Evolutionary conservation across 2,113 vertebrate species (phyloP).

Genomic region (Coptodon bakossiorum): DNA sequence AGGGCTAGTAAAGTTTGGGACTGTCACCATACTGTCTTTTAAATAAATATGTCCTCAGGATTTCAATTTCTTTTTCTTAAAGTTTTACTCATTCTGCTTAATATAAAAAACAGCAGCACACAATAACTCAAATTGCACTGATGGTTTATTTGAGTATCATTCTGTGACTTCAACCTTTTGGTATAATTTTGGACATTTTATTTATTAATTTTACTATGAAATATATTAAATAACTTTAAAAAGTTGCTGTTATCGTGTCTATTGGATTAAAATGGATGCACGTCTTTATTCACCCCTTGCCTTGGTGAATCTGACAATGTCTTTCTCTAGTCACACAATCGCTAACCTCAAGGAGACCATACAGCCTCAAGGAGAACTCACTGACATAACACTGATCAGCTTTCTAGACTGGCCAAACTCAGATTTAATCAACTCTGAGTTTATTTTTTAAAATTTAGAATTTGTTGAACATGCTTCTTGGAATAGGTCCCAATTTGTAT

Average conservation of each 20-base stretch:
- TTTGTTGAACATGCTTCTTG: neutral
- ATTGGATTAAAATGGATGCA: neutral
- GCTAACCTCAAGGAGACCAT: neutral
- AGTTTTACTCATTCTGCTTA: neutral
- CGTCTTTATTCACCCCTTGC: neutral
- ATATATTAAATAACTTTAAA: neutral
- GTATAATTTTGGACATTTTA: neutral
- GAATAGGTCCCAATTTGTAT: neutral
- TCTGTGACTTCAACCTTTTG: neutral
- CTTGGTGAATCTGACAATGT: neutral
- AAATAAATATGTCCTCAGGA: neutral
- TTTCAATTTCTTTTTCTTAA: neutral
- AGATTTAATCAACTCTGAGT: neutral
- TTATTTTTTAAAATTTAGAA: neutral
- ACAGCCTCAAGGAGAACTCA: neutral
- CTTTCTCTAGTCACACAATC: neutral
- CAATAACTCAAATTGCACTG: neutral
- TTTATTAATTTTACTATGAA: neutral
- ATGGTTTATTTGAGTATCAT: neutral
- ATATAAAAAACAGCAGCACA: neutral
- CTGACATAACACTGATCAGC: neutral
- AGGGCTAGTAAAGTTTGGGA: neutral
- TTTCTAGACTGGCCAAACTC: neutral
- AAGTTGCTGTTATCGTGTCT: rapidly evolving
- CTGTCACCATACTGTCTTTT: neutral